These are phyloP conservation scores for Sycophila sp. DNA, from an alignment of 1,140 invertebrate species.

Conservation along the genomic window DNA sequence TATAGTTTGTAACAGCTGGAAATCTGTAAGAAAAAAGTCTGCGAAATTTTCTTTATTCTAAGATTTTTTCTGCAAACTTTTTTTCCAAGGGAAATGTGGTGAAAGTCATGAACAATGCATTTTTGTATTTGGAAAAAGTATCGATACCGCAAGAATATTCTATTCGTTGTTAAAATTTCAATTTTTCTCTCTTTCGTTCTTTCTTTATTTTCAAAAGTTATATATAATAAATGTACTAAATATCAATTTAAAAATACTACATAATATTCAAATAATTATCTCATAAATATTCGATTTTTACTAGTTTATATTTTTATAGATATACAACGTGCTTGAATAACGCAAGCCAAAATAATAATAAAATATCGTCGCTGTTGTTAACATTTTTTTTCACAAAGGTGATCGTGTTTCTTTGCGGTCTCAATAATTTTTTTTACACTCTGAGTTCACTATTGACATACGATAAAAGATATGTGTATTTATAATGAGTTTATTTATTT, in stretches of 20 bases:
- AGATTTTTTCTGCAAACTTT: no score
- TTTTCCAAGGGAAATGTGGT: no score
- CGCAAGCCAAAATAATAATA: background rate
- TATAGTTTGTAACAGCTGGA: background rate
- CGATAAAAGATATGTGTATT: conserved; percentile 44
- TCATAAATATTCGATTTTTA: conserved; percentile 15
- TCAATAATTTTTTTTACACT: conserved; percentile 21
- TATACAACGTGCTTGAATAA: background rate
- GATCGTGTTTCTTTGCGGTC: conserved; percentile 18
- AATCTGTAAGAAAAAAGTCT: no score
- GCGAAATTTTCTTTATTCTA: no score
- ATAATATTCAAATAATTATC: conserved; percentile 5
- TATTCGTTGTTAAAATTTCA: conserved; percentile 2
- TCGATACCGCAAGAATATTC: conserved; percentile 4
- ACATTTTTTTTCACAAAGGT: background rate
- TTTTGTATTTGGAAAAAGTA: conserved; percentile 11
- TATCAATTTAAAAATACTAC: background rate
- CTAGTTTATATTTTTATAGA: conserved; percentile 27
- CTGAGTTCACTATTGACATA: conserved; percentile 19
- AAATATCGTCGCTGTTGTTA: no score
- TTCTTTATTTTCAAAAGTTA: no score
- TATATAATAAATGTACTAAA: background rate
- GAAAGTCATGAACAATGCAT: background rate
- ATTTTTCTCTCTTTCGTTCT: no score
- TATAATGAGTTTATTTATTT: conserved; percentile 53